These are phyloP conservation scores for Malaclemys terrapin DNA, from an alignment of 2,113 vertebrate genomes.

Conservation along the genomic window DNA sequence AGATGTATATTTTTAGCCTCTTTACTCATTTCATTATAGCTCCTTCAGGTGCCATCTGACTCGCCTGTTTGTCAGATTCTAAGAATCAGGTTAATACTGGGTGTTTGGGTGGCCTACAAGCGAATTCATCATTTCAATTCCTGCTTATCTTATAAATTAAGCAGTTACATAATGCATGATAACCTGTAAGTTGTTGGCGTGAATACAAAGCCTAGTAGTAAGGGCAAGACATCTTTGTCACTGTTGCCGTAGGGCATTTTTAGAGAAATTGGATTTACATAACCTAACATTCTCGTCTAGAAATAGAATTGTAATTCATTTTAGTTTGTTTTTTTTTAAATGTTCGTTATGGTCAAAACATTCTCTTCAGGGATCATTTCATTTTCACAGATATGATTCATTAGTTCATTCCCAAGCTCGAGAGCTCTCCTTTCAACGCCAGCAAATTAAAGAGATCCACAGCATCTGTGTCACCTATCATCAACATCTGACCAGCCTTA, in stretches of 20 bases:
- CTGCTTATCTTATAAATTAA: constrained; percentile 23
- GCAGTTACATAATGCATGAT: constrained; percentile 19
- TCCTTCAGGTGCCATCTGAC: neutral
- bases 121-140: neutral
- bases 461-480: constrained; percentile 84
- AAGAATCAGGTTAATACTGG: neutral
- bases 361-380: constrained; percentile 45
- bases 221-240: constrained; percentile 16
- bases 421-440: constrained; percentile 89
- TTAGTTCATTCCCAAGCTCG: constrained; percentile 89
- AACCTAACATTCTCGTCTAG: neutral
- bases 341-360: constrained; percentile 51
- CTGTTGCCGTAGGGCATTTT: constrained; percentile 16
- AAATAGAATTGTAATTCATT: constrained; percentile 36
- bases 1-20: neutral
- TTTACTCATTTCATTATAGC: neutral
- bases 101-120: neutral
- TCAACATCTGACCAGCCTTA: constrained; percentile 84
- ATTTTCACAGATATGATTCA: constrained; percentile 85
- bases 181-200: neutral
- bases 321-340: constrained; percentile 41
- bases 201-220: constrained; percentile 13
- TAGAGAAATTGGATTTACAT: constrained; percentile 32
- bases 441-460: constrained; percentile 88
- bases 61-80: neutral